Conservation (phyloP, 2,888 invertebrate genomes). For the Sarcophaga rosellei region DNA sequence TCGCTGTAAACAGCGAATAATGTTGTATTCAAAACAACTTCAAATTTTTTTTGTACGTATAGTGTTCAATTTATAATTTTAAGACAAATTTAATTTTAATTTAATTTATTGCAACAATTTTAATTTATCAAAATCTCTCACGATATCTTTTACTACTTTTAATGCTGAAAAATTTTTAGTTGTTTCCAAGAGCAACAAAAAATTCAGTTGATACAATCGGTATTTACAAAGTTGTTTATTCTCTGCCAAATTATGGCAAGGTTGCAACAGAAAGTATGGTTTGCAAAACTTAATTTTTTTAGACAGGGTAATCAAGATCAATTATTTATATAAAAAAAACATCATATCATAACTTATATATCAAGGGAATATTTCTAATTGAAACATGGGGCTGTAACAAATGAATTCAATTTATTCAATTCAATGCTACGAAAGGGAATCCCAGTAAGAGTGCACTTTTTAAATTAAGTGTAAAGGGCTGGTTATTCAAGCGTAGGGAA, state of each 20-base stretch:
- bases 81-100: not conserved
- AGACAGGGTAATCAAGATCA: too few relatives aligned
- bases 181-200: conserved; percentile 43
- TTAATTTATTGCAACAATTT: not conserved
- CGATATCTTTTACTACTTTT: conserved; percentile 9
- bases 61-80: not conserved
- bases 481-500: too few relatives aligned
- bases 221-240: not conserved
- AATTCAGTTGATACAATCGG: conserved; percentile 1
- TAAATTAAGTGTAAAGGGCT: too few relatives aligned
- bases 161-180: conserved; percentile 35
- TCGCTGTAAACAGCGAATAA: not conserved
- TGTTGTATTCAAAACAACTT: not conserved
- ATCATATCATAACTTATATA: too few relatives aligned
- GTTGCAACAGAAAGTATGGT: not conserved
- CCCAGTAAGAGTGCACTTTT: too few relatives aligned
- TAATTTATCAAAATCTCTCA: conserved; percentile 14
- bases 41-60: not conserved
- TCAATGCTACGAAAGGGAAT: too few relatives aligned
- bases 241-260: not conserved
- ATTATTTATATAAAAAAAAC: too few relatives aligned
- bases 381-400: too few relatives aligned
- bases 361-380: too few relatives aligned
- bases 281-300: too few relatives aligned
- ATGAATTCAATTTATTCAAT: too few relatives aligned